phyloP scores from a whole-genome alignment of 1,140 invertebrate species.

The Atopsyche davidsoni region DNA sequence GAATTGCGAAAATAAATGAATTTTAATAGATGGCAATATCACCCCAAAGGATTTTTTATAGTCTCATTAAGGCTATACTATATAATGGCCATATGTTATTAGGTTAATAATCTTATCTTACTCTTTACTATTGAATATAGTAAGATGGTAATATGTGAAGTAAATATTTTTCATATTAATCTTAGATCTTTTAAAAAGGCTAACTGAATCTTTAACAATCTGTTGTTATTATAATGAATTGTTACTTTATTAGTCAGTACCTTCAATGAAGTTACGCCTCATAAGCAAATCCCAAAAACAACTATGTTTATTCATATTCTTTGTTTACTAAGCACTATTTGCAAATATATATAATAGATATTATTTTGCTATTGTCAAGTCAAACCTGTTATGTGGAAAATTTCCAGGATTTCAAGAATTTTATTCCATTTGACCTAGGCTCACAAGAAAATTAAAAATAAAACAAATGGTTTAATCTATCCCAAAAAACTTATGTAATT shows the following conservation, averaged over 20 bases:
- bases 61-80: constrained; percentile 2
- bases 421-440: too few relatives aligned
- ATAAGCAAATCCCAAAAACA: too few relatives aligned
- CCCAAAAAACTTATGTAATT: too few relatives aligned
- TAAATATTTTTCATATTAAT: background rate
- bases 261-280: constrained; percentile 1
- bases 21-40: background rate
- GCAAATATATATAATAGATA: too few relatives aligned
- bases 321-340: too few relatives aligned
- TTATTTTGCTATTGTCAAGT: too few relatives aligned
- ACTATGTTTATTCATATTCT: too few relatives aligned
- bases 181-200: background rate
- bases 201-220: background rate
- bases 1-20: background rate
- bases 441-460: too few relatives aligned
- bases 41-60: constrained; percentile 8
- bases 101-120: background rate
- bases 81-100: background rate
- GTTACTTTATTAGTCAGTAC: background rate
- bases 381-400: too few relatives aligned
- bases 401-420: too few relatives aligned
- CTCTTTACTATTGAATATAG: constrained; percentile 5
- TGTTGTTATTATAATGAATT: background rate
- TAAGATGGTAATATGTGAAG: background rate
- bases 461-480: too few relatives aligned